Conservation (phyloP, 2,113 vertebrate genomes). For the Alexandromys fortis region DNA sequence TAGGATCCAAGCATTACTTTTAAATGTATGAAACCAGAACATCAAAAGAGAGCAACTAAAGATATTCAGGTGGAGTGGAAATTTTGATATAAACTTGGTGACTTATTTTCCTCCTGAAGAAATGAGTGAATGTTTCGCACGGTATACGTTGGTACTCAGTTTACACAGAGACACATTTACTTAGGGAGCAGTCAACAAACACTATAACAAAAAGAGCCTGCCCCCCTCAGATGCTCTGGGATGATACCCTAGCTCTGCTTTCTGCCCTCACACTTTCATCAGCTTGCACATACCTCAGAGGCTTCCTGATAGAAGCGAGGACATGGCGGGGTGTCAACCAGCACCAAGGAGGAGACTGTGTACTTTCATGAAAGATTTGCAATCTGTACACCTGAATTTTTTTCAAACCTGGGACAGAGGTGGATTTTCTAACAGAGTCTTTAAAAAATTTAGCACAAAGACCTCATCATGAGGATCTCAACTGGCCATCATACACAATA, state of each 20-base stretch:
- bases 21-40: constrained; percentile 75
- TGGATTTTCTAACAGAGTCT: neutral
- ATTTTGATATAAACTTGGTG: constrained; percentile 56
- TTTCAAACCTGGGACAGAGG: neutral
- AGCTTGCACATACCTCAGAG: neutral
- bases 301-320: neutral
- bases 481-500: neutral
- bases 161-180: constrained; percentile 10
- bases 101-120: constrained; percentile 58
- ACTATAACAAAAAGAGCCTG: neutral
- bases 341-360: neutral
- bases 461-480: neutral
- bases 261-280: neutral
- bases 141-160: constrained; percentile 1
- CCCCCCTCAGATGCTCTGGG: neutral
- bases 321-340: fast-evolving
- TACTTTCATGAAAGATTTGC: neutral
- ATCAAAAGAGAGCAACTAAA: constrained; percentile 68
- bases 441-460: neutral
- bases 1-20: constrained; percentile 60
- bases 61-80: constrained; percentile 60
- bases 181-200: constrained; percentile 25
- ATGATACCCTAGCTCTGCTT: neutral
- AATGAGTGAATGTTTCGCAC: constrained; percentile 39
- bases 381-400: neutral